Evolutionary conservation across 2,113 vertebrate genomes (phyloP).

Genomic region (Cathartes aura): DNA sequence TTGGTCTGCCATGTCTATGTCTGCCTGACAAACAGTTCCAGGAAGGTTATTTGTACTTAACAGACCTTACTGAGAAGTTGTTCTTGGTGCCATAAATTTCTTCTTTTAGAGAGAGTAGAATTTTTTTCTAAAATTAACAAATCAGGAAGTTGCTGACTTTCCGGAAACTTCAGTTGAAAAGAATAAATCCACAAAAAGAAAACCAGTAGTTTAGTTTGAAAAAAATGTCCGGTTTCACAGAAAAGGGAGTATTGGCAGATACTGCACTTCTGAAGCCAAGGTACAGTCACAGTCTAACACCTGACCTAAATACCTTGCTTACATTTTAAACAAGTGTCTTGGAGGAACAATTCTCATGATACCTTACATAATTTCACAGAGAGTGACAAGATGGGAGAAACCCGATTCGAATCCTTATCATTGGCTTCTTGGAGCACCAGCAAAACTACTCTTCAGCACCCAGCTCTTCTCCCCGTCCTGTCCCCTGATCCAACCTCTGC

Average conservation of each 20-base stretch:
- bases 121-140: not conserved
- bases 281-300: not conserved
- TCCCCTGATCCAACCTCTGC: not conserved
- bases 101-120: not conserved
- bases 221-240: not conserved
- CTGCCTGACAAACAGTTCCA: conserved; percentile 40
- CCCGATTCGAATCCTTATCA: not conserved
- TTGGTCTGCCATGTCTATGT: not conserved
- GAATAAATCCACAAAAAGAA: conserved; percentile 12
- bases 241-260: not conserved
- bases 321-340: not conserved
- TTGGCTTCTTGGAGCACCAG: not conserved
- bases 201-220: not conserved
- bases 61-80: conserved; percentile 19
- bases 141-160: conserved; percentile 26
- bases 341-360: not conserved
- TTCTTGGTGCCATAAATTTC: not conserved
- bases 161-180: not conserved
- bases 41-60: conserved; percentile 29
- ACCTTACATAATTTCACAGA: not conserved
- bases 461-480: not conserved
- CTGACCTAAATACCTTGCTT: not conserved
- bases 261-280: not conserved
- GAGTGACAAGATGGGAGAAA: not conserved
- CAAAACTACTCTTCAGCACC: not conserved